Evolutionary conservation across 1,140 invertebrate genomes (phyloP).

Genomic region (Chironomus striatipennis): DNA sequence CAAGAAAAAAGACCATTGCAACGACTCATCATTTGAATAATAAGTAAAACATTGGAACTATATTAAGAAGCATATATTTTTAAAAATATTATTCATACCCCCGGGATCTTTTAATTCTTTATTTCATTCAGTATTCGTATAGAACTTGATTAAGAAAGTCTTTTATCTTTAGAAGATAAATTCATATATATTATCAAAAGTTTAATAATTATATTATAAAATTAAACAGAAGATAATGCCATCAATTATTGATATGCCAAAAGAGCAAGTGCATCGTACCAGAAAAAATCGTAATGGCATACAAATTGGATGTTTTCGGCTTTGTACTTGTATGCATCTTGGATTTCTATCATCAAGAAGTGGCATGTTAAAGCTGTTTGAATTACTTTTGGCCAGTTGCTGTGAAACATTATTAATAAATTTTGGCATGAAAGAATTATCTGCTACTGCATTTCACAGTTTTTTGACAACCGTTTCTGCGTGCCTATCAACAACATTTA

Average conservation of each 20-base stretch:
- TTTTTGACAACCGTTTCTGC: conserved; percentile 66
- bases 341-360: conserved; percentile 57
- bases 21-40: background rate
- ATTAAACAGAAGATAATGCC: conserved; percentile 16
- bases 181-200: background rate
- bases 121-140: background rate
- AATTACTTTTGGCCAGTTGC: conserved; percentile 64
- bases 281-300: conserved; percentile 42
- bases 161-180: background rate
- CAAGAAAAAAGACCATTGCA: background rate
- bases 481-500: conserved; percentile 59
- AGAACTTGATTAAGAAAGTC: background rate
- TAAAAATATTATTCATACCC: background rate
- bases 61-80: too few species aligned
- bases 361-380: conserved; percentile 61
- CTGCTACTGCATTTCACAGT: conserved; percentile 63
- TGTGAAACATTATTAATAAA: conserved; percentile 67
- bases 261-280: conserved; percentile 7
- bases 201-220: too few species aligned
- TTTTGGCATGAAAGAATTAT: conserved; percentile 55
- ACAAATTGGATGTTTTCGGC: conserved; percentile 59
- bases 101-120: background rate
- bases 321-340: conserved; percentile 69
- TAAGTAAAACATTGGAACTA: too few species aligned
- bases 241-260: background rate